Percentiles rank a stretch among this genome's conserved stretches.
Evolutionary conservation across 35 echinoderm and acorn worm species (phyloP).

Genomic region (Lytechinus variegatus): DNA sequence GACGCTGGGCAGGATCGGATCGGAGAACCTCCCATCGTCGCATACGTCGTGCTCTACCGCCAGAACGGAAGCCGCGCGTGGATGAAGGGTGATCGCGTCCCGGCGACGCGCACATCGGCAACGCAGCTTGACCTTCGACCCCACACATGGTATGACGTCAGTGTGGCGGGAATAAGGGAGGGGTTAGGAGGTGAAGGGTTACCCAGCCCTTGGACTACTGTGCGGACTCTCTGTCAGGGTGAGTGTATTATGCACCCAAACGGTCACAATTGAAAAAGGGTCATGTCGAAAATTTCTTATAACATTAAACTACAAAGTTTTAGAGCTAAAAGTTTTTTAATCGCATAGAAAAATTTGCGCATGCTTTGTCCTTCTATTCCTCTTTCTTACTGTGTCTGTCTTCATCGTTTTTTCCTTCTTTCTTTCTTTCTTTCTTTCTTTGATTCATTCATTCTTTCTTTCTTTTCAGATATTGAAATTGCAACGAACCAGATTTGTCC

Average conservation of each 20-base stretch:
- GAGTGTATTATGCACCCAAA: background rate
- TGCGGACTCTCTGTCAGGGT: conserved; percentile 31
- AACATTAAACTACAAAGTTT: too few species aligned
- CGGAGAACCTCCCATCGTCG: conserved; percentile 33
- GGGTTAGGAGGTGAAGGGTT: conserved; percentile 61
- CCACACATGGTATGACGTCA: conserved; percentile 58
- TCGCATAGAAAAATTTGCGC: too few species aligned
- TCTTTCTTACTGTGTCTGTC: too few species aligned
- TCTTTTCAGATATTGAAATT: too few species aligned
- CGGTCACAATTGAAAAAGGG: too few species aligned
- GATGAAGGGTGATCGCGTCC: background rate
- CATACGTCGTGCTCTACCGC: background rate
- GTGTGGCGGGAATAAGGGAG: conserved; percentile 66
- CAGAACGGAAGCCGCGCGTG: background rate
- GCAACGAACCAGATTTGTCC: too few species aligned
- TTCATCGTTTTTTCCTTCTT: too few species aligned
- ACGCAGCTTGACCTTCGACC: background rate
- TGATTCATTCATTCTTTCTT: too few species aligned
- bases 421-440: too few species aligned
- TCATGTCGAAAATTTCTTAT: too few species aligned
- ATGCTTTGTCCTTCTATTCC: too few species aligned
- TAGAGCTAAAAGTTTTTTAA: too few species aligned
- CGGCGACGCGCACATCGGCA: background rate
- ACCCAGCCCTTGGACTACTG: conserved; percentile 32
- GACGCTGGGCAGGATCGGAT: background rate